phyloP scores from a whole-genome alignment of 2,888 invertebrate genomes.

The Myopa tessellatipennis region DNA sequence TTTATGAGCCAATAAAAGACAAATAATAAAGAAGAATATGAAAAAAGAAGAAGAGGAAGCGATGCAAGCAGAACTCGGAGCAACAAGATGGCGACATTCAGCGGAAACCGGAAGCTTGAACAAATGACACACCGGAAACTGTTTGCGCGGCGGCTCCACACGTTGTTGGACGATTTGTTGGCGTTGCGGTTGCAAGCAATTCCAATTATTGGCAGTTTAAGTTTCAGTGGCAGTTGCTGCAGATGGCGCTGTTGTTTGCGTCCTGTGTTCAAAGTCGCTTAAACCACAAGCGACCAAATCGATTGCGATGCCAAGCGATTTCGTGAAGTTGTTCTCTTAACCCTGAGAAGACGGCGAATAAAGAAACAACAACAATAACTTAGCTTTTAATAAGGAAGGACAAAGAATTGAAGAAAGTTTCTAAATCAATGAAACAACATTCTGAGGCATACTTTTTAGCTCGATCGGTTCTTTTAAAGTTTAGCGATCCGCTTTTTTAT shows the following conservation, averaged over 20 bases:
- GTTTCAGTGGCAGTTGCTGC: conserved; percentile 5
- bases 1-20: conserved; percentile 39
- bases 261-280: too few species aligned
- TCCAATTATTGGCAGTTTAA: conserved; percentile 15
- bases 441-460: not conserved
- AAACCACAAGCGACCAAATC: too few species aligned
- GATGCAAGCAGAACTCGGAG: not conserved
- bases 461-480: not conserved
- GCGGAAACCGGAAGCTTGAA: conserved; percentile 8
- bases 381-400: not conserved
- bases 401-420: not conserved
- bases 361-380: not conserved
- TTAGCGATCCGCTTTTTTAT: not conserved
- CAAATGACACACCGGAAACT: conserved; percentile 11
- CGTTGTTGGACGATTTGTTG: conserved; percentile 19
- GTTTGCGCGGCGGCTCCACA: not conserved
- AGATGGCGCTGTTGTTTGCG: not conserved
- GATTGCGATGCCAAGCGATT: too few species aligned
- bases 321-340: too few species aligned
- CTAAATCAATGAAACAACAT: not conserved
- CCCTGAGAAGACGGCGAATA: not conserved
- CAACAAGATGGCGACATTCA: conserved; percentile 16
- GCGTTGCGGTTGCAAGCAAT: conserved; percentile 19
- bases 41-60: not conserved
- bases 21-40: conserved; percentile 6